Conservation (phyloP, 2,888 invertebrate species). For the Morinoia aosen region DNA sequence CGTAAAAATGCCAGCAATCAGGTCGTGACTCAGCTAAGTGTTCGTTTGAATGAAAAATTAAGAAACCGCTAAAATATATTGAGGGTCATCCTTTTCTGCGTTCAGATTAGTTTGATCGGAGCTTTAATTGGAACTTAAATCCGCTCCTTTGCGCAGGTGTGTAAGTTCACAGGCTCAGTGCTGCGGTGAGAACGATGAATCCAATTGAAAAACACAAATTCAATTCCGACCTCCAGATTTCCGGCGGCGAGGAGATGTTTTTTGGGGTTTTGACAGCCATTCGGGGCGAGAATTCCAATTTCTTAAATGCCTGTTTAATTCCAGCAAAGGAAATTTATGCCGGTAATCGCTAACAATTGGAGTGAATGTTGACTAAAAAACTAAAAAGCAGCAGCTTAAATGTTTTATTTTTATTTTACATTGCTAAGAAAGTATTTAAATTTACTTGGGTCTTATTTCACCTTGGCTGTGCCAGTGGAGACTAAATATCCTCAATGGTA, state of each 20-base stretch:
- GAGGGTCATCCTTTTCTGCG: neutral
- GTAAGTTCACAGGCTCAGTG: neutral
- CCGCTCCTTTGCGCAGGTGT: neutral
- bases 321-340: neutral
- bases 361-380: neutral
- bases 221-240: neutral
- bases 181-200: neutral
- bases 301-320: neutral
- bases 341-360: neutral
- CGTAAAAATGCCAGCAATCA: neutral
- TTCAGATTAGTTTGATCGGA: neutral
- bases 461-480: neutral
- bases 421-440: too few species aligned
- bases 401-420: neutral
- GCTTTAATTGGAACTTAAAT: neutral
- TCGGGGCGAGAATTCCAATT: neutral
- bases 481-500: neutral
- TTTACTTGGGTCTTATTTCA: neutral
- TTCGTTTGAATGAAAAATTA: neutral
- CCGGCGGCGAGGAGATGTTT: neutral
- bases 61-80: neutral
- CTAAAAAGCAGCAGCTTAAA: neutral
- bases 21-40: neutral
- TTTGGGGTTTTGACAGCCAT: neutral
- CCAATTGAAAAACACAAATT: neutral